phyloP scores from a whole-genome alignment of 2,888 invertebrate genomes.

The Balanococcus diminutus region DNA sequence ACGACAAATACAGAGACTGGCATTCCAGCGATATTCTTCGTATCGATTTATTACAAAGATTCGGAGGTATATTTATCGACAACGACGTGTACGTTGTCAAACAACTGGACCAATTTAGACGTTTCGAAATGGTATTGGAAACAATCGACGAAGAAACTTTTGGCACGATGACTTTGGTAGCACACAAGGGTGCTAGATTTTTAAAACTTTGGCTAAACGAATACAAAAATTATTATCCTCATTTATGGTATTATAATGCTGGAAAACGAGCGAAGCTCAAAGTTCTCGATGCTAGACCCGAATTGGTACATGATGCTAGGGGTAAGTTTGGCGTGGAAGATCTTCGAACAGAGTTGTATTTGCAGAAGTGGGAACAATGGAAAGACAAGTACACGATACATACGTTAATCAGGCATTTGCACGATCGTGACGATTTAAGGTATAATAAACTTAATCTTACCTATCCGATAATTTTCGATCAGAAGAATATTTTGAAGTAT shows the following conservation, averaged over 20 bases:
- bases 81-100: conserved; percentile 60
- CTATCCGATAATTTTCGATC: conserved; percentile 15
- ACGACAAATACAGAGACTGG: conserved; percentile 52
- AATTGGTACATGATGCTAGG: conserved; percentile 61
- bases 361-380: conserved; percentile 60
- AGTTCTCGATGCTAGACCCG: conserved; percentile 60
- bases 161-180: conserved; percentile 58
- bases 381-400: conserved; percentile 60
- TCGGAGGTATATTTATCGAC: conserved; percentile 61
- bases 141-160: conserved; percentile 58
- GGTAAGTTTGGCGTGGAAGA: conserved; percentile 60
- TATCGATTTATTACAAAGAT: conserved; percentile 59
- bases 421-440: background rate
- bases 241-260: conserved; percentile 62
- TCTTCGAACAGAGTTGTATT: conserved; percentile 59
- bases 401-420: conserved; percentile 60
- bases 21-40: conserved; percentile 57
- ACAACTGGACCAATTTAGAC: conserved; percentile 59
- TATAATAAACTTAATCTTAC: conserved; percentile 31
- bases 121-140: conserved; percentile 60
- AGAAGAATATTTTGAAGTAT: conserved; percentile 30
- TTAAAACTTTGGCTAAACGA: conserved; percentile 59
- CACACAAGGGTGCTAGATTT: conserved; percentile 60
- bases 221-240: conserved; percentile 59
- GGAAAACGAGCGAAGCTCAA: conserved; percentile 61